Base-by-base conservation (phyloP, 2,797 vertebrate genomes). In the Chelon labrosus region DNA sequence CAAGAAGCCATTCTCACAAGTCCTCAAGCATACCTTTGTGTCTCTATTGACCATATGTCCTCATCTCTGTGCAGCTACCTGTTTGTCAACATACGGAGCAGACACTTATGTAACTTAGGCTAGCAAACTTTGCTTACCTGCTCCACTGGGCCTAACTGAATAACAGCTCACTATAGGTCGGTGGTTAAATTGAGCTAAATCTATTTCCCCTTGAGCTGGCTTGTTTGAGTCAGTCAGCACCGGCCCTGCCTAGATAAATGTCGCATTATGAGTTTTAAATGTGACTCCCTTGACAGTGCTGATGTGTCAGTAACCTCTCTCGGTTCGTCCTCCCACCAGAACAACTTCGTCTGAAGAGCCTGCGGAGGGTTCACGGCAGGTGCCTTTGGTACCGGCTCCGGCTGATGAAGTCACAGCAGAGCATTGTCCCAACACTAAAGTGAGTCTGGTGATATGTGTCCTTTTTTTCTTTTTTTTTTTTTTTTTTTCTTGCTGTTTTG, bases 341-440 rank as follows among this genome's bases (percentile, higher is more conserved):
- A 82, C 97, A 99, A 97, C 95, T 96, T 79, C 96, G 98, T 37
- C 92, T 99, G 91, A 99, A 99, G 92, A 97, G 96, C 87, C 94
- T 99, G 89, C 94, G 98, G 90, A 94, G 97, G 35, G 96, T 99
- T 0, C 98, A 99, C 79, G 97, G 97, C 93, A 96, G 97, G 88
- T 99, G 98, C 90, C 91, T 98, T 90, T 99, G 98, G 98, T 99
- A 99, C 91, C 97, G 96, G 65, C 95, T 99, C 85, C 90, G 96
- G 72, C 93, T 98, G 75, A 94, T 97, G 91, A 99, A 99, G 88
- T 98, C 98, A 2, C 97, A 99, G 82, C 97, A 97, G 90, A 99
- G 97, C 92, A 93, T 99, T 52, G 93, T 97, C 75, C 98, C 98
- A 58, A 97, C 97, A 75, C 85, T 99, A 72, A 99, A 99, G 98